Evolutionary conservation across 2,797 vertebrate species (phyloP).

Genomic region (Halcyon badia): DNA sequence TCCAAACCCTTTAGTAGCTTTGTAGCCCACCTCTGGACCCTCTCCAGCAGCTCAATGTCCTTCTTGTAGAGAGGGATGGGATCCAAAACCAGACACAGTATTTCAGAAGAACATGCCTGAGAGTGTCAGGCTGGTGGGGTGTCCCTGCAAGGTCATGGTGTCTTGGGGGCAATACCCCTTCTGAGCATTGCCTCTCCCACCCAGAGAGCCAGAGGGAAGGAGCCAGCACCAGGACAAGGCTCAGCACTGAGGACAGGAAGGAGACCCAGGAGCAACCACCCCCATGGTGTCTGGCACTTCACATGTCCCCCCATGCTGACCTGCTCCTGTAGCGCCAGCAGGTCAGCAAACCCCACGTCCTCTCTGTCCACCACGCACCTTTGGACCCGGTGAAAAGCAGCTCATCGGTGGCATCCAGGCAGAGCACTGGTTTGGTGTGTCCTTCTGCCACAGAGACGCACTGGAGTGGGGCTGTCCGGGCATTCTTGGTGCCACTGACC

Average conservation of each 20-base stretch:
- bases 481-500: conserved; percentile 90
- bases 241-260: not conserved
- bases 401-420: conserved; percentile 96
- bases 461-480: conserved; percentile 92
- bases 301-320: accelerated
- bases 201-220: not conserved
- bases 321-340: not conserved
- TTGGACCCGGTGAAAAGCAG: conserved; percentile 97
- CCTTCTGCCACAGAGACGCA: conserved; percentile 95
- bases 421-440: conserved; percentile 95
- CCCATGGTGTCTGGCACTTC: not conserved
- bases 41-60: too few species aligned
- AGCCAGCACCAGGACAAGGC: not conserved
- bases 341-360: not conserved
- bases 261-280: not conserved
- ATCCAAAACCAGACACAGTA: too few species aligned
- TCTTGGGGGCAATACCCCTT: not conserved
- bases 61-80: too few species aligned
- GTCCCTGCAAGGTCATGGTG: not conserved
- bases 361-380: conserved; percentile 79
- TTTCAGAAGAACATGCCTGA: not conserved
- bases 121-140: not conserved
- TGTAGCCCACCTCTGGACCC: too few species aligned
- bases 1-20: too few species aligned
- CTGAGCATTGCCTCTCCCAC: not conserved